phyloP scores from a whole-genome alignment of 2,888 invertebrate genomes.

The Polydrusus pterygomalis region DNA sequence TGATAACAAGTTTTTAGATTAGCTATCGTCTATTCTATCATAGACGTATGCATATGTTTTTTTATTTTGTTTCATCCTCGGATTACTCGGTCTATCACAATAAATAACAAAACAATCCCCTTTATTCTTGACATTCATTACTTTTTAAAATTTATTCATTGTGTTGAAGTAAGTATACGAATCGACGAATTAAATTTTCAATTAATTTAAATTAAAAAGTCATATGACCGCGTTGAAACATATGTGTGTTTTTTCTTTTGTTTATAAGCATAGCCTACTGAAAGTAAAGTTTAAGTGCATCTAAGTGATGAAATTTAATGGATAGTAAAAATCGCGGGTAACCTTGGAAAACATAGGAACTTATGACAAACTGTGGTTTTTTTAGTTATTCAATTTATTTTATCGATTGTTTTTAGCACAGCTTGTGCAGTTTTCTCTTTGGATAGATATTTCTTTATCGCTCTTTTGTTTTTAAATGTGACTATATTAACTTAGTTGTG shows the following conservation, averaged over 20 bases:
- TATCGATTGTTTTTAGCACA: slow-evolving; percentile 3
- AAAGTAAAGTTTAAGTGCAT: slow-evolving; percentile 14
- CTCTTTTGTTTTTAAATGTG: background rate
- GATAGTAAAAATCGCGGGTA: slow-evolving; percentile 10
- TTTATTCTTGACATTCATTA: background rate
- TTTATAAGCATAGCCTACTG: background rate
- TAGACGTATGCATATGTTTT: slow-evolving; percentile 13
- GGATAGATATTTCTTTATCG: background rate
- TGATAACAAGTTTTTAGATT: slow-evolving; percentile 14
- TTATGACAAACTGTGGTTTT: background rate
- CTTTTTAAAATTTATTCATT: background rate
- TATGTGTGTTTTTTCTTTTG: background rate
- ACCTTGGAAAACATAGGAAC: slow-evolving; percentile 4
- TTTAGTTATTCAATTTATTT: background rate
- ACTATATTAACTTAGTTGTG: background rate
- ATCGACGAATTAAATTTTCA: background rate
- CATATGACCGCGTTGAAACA: slow-evolving; percentile 13
- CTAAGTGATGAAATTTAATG: background rate
- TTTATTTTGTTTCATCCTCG: background rate
- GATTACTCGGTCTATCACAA: background rate
- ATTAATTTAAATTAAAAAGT: slow-evolving; percentile 16
- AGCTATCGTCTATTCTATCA: slow-evolving; percentile 3
- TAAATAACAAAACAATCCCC: background rate
- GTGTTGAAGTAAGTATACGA: background rate
- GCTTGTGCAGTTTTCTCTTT: background rate